Evolutionary conservation across 2,888 invertebrate genomes (phyloP), one percentile per base, ranked within the genome.

Genomic region (Fissipunctia ypsillon): DNA sequence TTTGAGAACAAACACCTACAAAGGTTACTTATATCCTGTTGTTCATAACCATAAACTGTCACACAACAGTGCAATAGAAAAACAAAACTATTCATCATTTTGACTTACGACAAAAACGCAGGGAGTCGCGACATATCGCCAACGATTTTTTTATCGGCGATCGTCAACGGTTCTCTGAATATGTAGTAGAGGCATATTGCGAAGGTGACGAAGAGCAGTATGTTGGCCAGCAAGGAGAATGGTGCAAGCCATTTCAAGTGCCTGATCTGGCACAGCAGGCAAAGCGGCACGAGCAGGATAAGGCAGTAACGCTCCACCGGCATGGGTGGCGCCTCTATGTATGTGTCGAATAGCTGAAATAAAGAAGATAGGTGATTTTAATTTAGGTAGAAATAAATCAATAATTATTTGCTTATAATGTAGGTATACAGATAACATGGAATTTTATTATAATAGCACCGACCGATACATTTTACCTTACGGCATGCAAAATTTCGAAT

Each of bases 161-260:
- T 94, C 28, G 90, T 88, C 54, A 96, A 90, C 54, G 92, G 90
- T 56, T 93, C 94, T 84, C 96, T 96, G 88, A 99, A 97, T 91
- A 99, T 97, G 90, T 98, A 99, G 92, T 98, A 98, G 45, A 99
- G 96, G 31, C 98, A 98, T 86, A 99, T 98, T 41, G 95, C 96
- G 85, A 99, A 97, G 0, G 98, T 98, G 2, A 97, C 91, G 0
- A 98, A 94, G 88, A 99, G 98, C 50, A 98, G 97, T 12, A 98
- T 72, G 90, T 99, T 99, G 31, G 99, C 99, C 59, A 98, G 90
- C 74, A 98, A 96, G 0, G 99, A 99, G 90, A 99, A 98, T 0
- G 99, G 98, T 3, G 99, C 98, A 73, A 99, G 94, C 91, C 97
- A 97, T 90, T 98, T 98, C 16, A 99, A 96, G 90, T 98, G 97